A percentile compares a stretch with the other conserved stretches of the same genome.
These are phyloP conservation scores for Bradypus variegatus DNA, from an alignment of 2,797 vertebrate genomes.

Conservation along the genomic window DNA sequence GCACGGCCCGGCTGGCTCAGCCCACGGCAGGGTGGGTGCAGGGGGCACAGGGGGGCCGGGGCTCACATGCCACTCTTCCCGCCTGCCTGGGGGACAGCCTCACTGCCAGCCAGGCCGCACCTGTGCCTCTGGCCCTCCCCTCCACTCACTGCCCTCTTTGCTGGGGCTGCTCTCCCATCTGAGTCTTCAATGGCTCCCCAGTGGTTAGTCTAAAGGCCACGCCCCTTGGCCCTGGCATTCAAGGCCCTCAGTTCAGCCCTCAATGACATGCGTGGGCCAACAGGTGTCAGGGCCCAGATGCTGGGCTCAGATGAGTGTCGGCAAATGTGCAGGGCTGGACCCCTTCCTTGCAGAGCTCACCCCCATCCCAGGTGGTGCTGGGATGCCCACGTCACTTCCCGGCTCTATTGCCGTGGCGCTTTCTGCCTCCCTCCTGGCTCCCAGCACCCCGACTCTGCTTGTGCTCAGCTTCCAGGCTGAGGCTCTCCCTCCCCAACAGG, in stretches of 20 bases:
- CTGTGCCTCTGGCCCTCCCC: rapidly evolving
- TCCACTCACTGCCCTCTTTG: not conserved
- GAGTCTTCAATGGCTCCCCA: not conserved
- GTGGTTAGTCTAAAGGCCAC: rapidly evolving
- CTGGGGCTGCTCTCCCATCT: not conserved
- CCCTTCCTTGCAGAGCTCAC: not conserved
- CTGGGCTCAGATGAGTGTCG: not conserved
- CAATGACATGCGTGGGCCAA: not conserved
- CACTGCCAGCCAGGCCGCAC: not conserved
- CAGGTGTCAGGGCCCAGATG: rapidly evolving
- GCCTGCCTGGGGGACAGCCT: too few species aligned
- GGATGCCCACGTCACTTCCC: not conserved
- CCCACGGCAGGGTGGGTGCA: too few species aligned
- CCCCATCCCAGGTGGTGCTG: not conserved
- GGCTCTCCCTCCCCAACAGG: not conserved
- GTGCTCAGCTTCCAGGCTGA: not conserved
- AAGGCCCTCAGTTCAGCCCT: not conserved
- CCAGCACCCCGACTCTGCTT: not conserved
- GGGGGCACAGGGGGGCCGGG: not conserved
- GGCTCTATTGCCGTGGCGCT: rapidly evolving
- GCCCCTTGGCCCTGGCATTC: too few species aligned
- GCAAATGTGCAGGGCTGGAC: not conserved
- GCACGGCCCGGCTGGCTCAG: too few species aligned
- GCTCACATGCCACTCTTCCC: too few species aligned
- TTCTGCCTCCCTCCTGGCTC: not conserved